Percentiles rank a stretch among this genome's conserved stretches.
phyloP scores from a whole-genome alignment of 2,113 vertebrate species.

The Rhadina sibilatrix region DNA sequence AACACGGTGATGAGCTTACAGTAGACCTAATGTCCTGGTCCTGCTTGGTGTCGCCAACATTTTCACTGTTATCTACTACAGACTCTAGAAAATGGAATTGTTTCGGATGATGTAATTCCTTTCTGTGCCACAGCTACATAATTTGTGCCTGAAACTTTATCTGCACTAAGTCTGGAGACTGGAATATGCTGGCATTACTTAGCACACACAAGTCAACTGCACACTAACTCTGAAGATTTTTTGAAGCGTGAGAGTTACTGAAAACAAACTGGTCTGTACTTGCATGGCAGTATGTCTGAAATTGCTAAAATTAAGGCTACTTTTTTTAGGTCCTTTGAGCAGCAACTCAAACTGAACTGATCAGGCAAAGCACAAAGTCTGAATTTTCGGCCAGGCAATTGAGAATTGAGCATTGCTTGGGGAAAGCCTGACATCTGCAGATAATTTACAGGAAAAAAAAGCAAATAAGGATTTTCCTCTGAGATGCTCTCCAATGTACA shows the following conservation, averaged over 20 bases:
- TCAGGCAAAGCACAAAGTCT: neutral
- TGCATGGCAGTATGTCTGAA: neutral
- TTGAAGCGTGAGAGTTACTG: neutral
- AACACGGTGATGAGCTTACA: neutral
- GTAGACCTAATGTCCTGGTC: neutral
- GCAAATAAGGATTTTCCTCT: neutral
- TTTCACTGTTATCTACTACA: neutral
- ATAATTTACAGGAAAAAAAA: neutral
- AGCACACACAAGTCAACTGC: neutral
- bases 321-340: neutral
- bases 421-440: neutral
- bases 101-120: neutral
- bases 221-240: neutral
- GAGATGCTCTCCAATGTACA: neutral
- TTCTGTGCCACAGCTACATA: neutral
- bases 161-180: neutral
- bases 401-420: neutral
- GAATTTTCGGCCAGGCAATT: neutral
- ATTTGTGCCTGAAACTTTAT: neutral
- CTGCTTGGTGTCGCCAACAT: neutral
- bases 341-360: neutral
- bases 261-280: neutral
- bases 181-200: neutral
- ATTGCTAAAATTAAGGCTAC: neutral
- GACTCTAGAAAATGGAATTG: neutral